Conservation (phyloP, 2,113 vertebrate species). For the Anoura caudifer region DNA sequence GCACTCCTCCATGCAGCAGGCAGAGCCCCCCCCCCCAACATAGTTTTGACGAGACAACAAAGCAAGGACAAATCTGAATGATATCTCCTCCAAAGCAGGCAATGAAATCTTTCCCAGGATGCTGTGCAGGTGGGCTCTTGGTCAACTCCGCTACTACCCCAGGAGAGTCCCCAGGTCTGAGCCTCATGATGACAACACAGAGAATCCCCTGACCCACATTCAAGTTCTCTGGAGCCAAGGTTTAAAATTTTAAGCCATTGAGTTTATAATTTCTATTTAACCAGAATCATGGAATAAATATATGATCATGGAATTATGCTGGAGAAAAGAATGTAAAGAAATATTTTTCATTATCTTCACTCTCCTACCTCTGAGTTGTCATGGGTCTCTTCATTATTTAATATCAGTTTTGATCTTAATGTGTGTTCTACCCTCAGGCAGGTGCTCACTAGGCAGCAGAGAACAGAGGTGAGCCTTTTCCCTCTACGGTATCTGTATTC, state of each 20-base stretch:
- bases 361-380: accelerated
- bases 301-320: background rate
- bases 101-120: background rate
- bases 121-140: background rate
- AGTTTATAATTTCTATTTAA: background rate
- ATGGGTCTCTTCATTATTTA: background rate
- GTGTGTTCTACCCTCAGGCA: background rate
- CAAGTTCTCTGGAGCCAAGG: background rate
- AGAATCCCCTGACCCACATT: background rate
- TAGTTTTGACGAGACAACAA: background rate
- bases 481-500: accelerated
- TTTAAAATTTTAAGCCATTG: background rate
- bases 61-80: background rate
- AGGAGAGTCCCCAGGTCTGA: background rate
- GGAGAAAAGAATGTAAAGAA: background rate
- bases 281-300: background rate
- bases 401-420: background rate
- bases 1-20: too few relatives aligned
- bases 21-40: too few relatives aligned
- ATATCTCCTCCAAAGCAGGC: background rate
- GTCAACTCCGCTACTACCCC: background rate
- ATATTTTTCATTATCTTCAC: background rate
- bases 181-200: background rate
- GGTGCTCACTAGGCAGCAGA: background rate
- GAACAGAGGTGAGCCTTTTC: background rate